Base-by-base conservation (phyloP, 2,888 invertebrate genomes). In the Junonia oenone region DNA sequence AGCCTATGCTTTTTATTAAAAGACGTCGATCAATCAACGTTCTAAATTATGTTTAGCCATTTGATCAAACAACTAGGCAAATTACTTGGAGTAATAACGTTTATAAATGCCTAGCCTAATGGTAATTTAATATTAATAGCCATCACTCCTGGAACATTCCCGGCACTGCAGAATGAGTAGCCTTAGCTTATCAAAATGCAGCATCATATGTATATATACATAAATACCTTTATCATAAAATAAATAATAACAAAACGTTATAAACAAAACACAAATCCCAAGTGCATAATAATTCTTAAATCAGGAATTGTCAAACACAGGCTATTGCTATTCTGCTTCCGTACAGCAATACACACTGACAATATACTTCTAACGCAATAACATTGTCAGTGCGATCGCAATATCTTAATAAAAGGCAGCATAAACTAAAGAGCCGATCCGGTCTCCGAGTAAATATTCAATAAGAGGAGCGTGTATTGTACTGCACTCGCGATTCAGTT, bases 381-480 rank as follows among this genome's bases (percentile, higher is more conserved):
- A 53, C 45, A 51, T 58, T 40, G 56, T 52, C 40, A 49, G 38
- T 48, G 26, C 33, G 45, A 55, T 31, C 54, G 58, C 62, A 60
- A 60, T 53, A 54, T 61, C 58, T 61, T 63, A 64, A 67, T 67
- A 69, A 65, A 65, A 65, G 66, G 63, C 58, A 61, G 63, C 68
- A 69, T 64, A 63, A 65, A 67, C 61, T 62, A 61, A 62, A 61
- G 59, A 61, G 38, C 53, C 61, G 55, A 64, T 64, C 65, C 64
- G 55, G 69, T 67, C 64, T 64, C 73, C 68, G 66, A 71, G 75
- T 77, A 83, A 83, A 84, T 79, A 82, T 83, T 78, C 78, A 83
- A 83, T 83, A 85, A 77, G 73, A 73, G 73, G 62, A 69, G 66
- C 66, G 67, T 68, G 76, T 76, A 78, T 79, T 78, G 79, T 73